A percentile compares a stretch with the other conserved stretches of the same genome.
Evolutionary conservation across 2,888 invertebrate genomes (phyloP).

Genomic region (Gryllus longicercus): DNA sequence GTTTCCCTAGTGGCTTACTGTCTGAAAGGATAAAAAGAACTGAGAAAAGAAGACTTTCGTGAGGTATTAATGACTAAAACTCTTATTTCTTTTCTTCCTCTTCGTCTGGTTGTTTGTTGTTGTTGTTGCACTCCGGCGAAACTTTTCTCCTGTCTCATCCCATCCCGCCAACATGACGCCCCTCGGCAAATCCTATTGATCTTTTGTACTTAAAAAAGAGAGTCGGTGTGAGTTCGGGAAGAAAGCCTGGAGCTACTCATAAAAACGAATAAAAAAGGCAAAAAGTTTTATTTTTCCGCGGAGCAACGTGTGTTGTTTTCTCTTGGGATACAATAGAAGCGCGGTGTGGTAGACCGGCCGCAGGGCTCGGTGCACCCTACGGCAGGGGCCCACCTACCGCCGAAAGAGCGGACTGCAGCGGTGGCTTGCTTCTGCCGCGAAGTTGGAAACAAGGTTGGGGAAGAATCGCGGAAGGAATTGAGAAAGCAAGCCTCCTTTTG

Average conservation of each 20-base stretch:
- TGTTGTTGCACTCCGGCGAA: not conserved
- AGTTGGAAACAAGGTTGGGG: no score
- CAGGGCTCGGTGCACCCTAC: no score
- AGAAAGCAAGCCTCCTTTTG: no score
- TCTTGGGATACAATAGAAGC: no score
- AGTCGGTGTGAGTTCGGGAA: not conserved
- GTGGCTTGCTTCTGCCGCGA: no score
- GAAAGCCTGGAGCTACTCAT: not conserved
- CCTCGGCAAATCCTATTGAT: conserved; percentile 3
- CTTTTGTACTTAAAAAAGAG: not conserved
- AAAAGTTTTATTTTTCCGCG: no score
- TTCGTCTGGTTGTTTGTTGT: not conserved
- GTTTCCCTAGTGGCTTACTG: not conserved
- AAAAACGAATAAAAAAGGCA: no score
- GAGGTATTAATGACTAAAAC: not conserved
- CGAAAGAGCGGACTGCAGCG: no score
- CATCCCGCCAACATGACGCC: not conserved
- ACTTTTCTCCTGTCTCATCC: not conserved
- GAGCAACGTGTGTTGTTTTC: no score
- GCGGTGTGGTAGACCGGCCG: no score
- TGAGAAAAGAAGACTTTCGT: not conserved
- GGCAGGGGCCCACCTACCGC: no score
- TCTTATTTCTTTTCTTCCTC: not conserved
- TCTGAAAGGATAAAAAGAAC: not conserved
- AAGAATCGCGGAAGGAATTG: no score